These are phyloP conservation scores for Catagonus wagneri DNA, from an alignment of 2,113 vertebrate genomes.

Conservation along the genomic window DNA sequence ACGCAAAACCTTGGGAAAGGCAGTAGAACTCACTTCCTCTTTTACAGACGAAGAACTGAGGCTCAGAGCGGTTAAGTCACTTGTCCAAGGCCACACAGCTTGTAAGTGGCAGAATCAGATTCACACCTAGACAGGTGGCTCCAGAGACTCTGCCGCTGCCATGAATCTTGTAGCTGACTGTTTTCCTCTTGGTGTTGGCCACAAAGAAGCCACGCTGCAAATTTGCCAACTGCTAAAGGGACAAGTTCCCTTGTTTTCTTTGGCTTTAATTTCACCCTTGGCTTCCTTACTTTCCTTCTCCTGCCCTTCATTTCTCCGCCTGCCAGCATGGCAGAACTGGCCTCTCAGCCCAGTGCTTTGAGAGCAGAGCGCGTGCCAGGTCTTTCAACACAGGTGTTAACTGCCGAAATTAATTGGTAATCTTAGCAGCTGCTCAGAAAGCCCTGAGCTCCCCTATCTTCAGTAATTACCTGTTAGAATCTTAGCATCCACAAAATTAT, in stretches of 20 bases:
- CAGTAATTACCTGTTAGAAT: slow-evolving; percentile 63
- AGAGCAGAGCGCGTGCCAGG: neutral
- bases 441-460: neutral
- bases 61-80: neutral
- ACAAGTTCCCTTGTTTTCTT: neutral
- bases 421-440: slow-evolving; percentile 57
- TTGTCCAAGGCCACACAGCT: neutral
- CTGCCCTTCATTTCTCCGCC: neutral
- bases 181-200: neutral
- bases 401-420: slow-evolving; percentile 65
- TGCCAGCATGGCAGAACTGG: neutral
- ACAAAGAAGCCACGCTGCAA: fast-evolving
- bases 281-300: neutral
- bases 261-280: neutral
- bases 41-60: neutral
- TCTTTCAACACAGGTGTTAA: slow-evolving; percentile 63
- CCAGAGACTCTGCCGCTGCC: neutral
- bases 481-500: slow-evolving; percentile 17
- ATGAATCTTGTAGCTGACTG: neutral
- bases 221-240: neutral
- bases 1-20: neutral
- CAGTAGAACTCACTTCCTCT: neutral
- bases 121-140: neutral
- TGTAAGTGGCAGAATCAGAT: neutral
- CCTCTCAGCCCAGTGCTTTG: neutral